These are phyloP conservation scores for Otolemur garnettii DNA, from an alignment of 2,113 vertebrate genomes.

Conservation along the genomic window DNA sequence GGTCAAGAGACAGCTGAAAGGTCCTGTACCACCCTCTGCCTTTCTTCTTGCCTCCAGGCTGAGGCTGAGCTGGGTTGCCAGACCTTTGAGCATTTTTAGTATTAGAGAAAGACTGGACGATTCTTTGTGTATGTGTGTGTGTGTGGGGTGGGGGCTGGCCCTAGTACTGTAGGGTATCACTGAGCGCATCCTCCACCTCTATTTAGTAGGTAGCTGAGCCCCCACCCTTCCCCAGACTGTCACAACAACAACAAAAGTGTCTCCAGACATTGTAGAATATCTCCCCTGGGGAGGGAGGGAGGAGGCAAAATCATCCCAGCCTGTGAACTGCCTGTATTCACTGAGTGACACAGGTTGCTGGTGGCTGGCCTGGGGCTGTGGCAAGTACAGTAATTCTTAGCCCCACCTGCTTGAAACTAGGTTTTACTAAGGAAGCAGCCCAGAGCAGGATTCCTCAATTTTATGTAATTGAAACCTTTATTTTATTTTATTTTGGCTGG, in stretches of 20 bases:
- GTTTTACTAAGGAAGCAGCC: conserved; percentile 31
- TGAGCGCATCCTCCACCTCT: not conserved
- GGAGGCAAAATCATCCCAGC: not conserved
- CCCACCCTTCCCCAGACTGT: not conserved
- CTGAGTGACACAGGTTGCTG: not conserved
- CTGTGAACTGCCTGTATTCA: not conserved
- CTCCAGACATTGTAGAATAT: conserved; percentile 8
- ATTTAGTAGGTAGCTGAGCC: not conserved
- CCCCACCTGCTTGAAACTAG: not conserved
- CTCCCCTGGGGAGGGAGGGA: no score
- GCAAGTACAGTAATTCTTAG: not conserved
- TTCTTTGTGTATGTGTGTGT: not conserved
- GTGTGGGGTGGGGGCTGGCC: not conserved
- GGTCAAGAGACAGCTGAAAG: not conserved
- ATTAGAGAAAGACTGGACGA: not conserved
- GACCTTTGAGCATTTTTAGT: not conserved
- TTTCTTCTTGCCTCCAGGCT: not conserved
- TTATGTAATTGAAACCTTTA: conserved; percentile 77
- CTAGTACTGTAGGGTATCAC: not conserved
- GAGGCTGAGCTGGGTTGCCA: not conserved
- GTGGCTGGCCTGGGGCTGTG: not conserved
- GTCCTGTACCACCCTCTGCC: not conserved
- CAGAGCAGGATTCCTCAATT: conserved; percentile 36
- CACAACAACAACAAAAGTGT: not conserved
- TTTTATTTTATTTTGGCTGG: no score